Evolutionary conservation across 2,888 invertebrate genomes (phyloP), one percentile per base, ranked within the genome.

Genomic region (Seladonia tumulorum): DNA sequence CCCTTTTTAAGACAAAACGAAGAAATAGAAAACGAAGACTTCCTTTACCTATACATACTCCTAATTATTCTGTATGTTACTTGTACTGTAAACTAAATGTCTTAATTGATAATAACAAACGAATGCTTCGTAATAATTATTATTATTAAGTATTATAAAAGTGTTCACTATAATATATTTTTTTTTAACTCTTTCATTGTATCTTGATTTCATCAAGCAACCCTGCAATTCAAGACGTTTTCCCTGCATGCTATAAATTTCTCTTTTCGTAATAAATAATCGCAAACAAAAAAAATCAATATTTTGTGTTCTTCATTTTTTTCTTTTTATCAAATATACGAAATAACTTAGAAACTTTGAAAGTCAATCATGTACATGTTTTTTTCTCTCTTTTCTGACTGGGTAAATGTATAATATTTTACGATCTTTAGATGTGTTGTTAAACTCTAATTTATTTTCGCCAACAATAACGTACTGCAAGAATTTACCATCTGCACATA

Each of bases 371-470:
- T 81, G 45, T 76, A 82, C 49, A 79, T 76, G 57, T 42, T 63
- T 63, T 63, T 53, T 53, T n/a, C n/a, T 57, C 18, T 63, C 63
- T 63, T 45, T 82, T 77, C 60, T 71, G 35, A 87, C 80, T 72
- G 66, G 81, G 81, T 80, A 53, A 76, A 82, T 79, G 75, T 83
- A 57, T 79, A 87, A 81, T 81, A 82, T 72, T 81, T 84, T 45
- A 87, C 75, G 70, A 81, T 66, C 53, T 79, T 79, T 83, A 75
- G 79, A 76, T 87, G 68, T 83, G 73, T 29, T 76, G 70, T 88
- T 83, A 85, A 85, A 83, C 85, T 86, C 90, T 89, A 87, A 84
- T 85, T 88, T 88, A 88, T 83, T 85, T 85, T 84, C 84, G 77
- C 85, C 88, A 89, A 90, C 83, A 82, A 75, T 72, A 81, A 75